Conservation (phyloP, 2,888 invertebrate genomes). For the Eudasyphora cyanicolor region DNA sequence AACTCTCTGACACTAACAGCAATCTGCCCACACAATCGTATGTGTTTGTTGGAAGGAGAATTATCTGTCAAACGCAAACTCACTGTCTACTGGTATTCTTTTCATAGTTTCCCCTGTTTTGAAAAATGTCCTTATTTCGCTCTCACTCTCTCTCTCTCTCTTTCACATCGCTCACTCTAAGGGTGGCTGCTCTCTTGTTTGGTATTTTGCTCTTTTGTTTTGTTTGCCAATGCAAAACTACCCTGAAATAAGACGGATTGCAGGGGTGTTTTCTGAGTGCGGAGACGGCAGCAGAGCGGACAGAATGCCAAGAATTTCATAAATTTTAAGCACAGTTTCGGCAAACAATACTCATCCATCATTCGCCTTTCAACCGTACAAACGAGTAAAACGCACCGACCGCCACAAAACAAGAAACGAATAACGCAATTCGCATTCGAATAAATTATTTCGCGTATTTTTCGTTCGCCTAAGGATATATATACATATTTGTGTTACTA, state of each 20-base stretch:
- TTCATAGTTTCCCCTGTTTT: neutral
- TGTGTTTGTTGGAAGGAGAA: too few species aligned
- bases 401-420: neutral
- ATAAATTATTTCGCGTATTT: neutral
- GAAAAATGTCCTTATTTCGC: neutral
- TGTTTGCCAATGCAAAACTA: constrained; percentile 44
- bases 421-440: neutral
- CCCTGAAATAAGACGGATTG: constrained; percentile 35
- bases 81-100: too few species aligned
- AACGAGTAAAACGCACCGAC: constrained; percentile 57
- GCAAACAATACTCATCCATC: constrained; percentile 60
- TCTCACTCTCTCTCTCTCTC: constrained; percentile 48
- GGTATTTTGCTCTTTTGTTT: constrained; percentile 28
- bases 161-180: constrained; percentile 43
- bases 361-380: constrained; percentile 63
- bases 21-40: neutral
- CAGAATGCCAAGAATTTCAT: constrained; percentile 54
- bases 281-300: too few species aligned
- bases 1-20: neutral
- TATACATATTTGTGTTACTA: neutral
- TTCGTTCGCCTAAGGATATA: neutral
- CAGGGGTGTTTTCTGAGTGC: neutral
- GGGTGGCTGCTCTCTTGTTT: constrained; percentile 46
- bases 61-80: neutral
- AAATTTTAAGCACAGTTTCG: constrained; percentile 59